Conservation (phyloP, 2,888 invertebrate genomes). For the Meliscaeva auricollis region DNA sequence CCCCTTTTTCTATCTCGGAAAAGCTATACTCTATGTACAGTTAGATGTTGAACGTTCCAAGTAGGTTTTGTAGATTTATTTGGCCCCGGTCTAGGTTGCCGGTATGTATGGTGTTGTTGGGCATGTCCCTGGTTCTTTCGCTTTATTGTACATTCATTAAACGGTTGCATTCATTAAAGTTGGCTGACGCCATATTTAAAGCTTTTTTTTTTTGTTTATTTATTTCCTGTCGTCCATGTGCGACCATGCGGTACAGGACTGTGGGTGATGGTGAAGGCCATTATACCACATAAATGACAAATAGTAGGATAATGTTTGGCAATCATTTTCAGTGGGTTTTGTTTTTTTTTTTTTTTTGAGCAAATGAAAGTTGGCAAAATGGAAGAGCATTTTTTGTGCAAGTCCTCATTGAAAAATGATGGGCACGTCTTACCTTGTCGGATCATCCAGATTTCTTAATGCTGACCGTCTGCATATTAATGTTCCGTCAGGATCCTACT, state of each 20-base stretch:
- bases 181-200: conserved; percentile 72
- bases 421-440: too few species aligned
- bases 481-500: too few species aligned
- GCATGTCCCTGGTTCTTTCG: conserved; percentile 20
- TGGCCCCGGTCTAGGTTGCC: conserved; percentile 39
- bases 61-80: conserved; percentile 52
- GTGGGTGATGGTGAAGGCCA: conserved; percentile 6
- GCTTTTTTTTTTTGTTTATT: conserved; percentile 46
- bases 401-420: too few species aligned
- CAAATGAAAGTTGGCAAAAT: too few species aligned
- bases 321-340: conserved; percentile 58
- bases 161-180: conserved; percentile 71
- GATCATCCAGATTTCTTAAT: too few species aligned
- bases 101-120: conserved; percentile 33
- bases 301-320: conserved; percentile 58
- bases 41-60: conserved; percentile 1
- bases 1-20: conserved; percentile 46
- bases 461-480: too few species aligned
- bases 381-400: too few species aligned
- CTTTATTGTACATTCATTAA: conserved; percentile 69
- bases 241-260: not conserved
- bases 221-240: conserved; percentile 34
- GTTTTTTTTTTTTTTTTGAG: too few species aligned
- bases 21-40: conserved; percentile 19
- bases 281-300: conserved; percentile 47